phyloP scores from a whole-genome alignment of 2,113 vertebrate genomes.

The Archocentrus centrarchus region DNA sequence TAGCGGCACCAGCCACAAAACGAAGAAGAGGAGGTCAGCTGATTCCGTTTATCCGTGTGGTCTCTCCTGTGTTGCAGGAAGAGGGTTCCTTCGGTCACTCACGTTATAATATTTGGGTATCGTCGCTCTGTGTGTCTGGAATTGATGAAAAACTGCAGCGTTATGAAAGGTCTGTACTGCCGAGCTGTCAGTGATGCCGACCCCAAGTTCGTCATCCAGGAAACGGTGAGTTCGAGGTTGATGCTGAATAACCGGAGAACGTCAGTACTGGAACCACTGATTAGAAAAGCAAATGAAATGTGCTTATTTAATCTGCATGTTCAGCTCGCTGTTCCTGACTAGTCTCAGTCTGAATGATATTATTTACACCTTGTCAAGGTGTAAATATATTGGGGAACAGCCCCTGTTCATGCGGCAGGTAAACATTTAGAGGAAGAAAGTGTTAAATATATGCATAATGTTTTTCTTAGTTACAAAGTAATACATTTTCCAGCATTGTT shows the following conservation, averaged over 20 bases:
- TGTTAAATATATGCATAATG: not conserved
- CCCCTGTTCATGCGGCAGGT: no score
- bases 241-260: rapidly evolving
- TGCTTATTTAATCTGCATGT: not conserved
- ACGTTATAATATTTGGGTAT: not conserved
- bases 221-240: constrained; percentile 61
- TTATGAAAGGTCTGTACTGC: constrained; percentile 74
- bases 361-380: rapidly evolving
- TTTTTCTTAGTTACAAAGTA: not conserved
- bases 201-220: constrained; percentile 68
- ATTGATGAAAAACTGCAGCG: not conserved
- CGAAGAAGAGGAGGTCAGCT: constrained; percentile 48
- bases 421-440: not conserved
- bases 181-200: constrained; percentile 40
- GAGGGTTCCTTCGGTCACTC: rapidly evolving
- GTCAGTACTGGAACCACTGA: not conserved
- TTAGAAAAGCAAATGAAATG: not conserved
- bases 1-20: no score
- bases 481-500: not conserved
- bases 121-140: not conserved
- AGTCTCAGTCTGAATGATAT: not conserved
- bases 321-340: not conserved
- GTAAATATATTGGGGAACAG: not conserved
- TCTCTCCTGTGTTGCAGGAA: not conserved
- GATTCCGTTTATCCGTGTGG: constrained; percentile 6